Conservation (phyloP, 2,888 invertebrate species). For the Ischnura elegans region DNA sequence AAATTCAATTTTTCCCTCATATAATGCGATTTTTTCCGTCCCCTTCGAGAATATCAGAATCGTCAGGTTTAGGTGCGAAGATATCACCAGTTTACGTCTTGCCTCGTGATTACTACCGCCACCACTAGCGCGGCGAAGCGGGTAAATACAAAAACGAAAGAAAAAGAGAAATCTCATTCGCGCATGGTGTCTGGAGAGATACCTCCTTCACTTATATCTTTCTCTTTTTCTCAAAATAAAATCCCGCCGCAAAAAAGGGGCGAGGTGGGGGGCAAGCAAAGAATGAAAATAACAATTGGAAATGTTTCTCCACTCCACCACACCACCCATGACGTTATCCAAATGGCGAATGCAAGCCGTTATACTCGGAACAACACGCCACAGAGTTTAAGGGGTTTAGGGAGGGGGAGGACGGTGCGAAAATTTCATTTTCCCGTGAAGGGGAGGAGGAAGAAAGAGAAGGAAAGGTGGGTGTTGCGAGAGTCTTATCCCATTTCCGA, state of each 20-base stretch:
- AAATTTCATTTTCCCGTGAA: slow-evolving; percentile 54
- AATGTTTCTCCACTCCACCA: slow-evolving; percentile 11
- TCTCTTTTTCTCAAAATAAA: no score
- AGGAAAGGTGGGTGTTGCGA: not conserved
- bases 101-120: not conserved
- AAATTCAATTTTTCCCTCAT: no score
- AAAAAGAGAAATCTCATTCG: not conserved
- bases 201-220: not conserved
- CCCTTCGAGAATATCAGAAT: no score
- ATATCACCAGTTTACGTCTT: not conserved
- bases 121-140: not conserved
- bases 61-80: not conserved
- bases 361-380: slow-evolving; percentile 61
- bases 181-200: not conserved
- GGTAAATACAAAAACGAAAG: not conserved
- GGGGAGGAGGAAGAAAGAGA: slow-evolving; percentile 29
- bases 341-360: slow-evolving; percentile 50
- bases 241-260: not conserved
- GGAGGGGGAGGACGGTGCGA: no score
- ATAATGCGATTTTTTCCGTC: no score
- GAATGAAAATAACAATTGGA: not conserved
- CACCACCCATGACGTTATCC: slow-evolving; percentile 55
- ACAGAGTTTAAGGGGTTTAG: slow-evolving; percentile 53
- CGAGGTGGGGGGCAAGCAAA: not conserved
- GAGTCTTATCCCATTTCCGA: not conserved